A percentile compares a stretch with the other conserved stretches of the same genome.
Conservation (phyloP, 2,888 invertebrate genomes). For the Drosophila algonquin region DNA sequence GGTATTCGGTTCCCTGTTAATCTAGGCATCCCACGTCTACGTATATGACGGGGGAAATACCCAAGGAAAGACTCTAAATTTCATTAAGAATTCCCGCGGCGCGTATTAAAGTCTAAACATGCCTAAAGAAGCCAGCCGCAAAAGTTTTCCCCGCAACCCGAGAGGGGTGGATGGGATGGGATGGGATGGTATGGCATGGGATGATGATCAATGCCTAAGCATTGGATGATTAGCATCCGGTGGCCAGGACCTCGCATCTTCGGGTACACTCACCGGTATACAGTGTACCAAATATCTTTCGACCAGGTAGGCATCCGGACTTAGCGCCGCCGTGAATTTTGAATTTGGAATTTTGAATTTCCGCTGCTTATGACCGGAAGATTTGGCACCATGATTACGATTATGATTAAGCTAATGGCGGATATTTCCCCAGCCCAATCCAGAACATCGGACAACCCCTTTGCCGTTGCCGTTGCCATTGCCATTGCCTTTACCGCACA, state of each 20-base stretch:
- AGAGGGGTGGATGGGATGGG: background rate
- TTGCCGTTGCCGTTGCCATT: background rate
- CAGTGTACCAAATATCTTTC: background rate
- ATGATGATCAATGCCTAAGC: conserved; percentile 59
- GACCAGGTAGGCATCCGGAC: conserved; percentile 48
- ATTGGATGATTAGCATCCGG: conserved; percentile 74
- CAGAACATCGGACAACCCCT: background rate
- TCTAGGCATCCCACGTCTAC: conserved; percentile 8
- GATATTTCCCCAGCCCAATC: conserved; percentile 65
- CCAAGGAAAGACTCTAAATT: conserved; percentile 47
- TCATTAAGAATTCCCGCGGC: conserved; percentile 78
- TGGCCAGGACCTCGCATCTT: conserved; percentile 8
- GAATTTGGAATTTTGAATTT: conserved; percentile 66
- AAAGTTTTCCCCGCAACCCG: conserved; percentile 58
- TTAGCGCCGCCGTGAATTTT: conserved; percentile 63
- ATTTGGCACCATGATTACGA: conserved; percentile 70
- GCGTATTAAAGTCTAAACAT: conserved; percentile 80
- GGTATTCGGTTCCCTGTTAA: conserved; percentile 51
- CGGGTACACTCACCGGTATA: too few relatives aligned
- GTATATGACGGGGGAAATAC: conserved; percentile 55
- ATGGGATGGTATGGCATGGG: background rate
- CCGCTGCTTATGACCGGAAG: conserved; percentile 76
- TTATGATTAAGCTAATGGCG: conserved; percentile 71
- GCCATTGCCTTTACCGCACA: background rate
- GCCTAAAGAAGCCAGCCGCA: conserved; percentile 53